Conservation (phyloP, 2,113 vertebrate species). For the Clupea harengus region DNA sequence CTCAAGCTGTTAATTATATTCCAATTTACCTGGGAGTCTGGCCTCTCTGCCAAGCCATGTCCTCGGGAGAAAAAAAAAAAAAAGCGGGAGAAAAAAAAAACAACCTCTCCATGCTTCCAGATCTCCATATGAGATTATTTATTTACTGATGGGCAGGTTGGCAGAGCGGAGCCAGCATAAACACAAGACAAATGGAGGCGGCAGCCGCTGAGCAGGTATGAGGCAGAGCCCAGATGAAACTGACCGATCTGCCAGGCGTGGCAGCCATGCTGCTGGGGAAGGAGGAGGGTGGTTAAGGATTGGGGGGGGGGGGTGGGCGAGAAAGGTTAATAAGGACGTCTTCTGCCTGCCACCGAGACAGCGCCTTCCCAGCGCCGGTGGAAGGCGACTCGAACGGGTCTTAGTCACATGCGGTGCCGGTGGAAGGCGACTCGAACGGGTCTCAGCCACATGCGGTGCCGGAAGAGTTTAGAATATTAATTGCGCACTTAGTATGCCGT, state of each 20-base stretch:
- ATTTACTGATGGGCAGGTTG: slow-evolving; percentile 31
- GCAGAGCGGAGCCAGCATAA: slow-evolving; percentile 15
- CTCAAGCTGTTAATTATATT: slow-evolving; percentile 25
- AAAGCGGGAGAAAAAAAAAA: not conserved
- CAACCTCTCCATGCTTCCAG: not conserved
- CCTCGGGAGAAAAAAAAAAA: not conserved
- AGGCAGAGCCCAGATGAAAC: slow-evolving; percentile 27
- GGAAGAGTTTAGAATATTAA: slow-evolving; percentile 73
- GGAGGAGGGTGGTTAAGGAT: not conserved
- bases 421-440: slow-evolving; percentile 51
- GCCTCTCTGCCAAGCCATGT: not conserved
- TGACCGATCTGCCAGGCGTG: slow-evolving; percentile 21
- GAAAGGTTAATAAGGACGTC: slow-evolving; percentile 69
- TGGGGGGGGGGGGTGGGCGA: slow-evolving; percentile 29
- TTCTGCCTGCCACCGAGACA: slow-evolving; percentile 50
- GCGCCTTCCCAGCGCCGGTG: slow-evolving; percentile 46
- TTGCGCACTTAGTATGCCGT: slow-evolving; percentile 67
- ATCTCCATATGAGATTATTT: slow-evolving; percentile 26
- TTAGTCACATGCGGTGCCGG: slow-evolving; percentile 55
- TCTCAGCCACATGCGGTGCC: slow-evolving; percentile 55
- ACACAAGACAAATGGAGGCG: slow-evolving; percentile 21
- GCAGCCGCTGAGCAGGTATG: not conserved
- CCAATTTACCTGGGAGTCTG: slow-evolving; percentile 1
- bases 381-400: slow-evolving; percentile 52
- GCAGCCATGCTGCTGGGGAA: not conserved